Base-by-base conservation (phyloP, 2,888 invertebrate genomes). In the Drosophila parthenogenetica region DNA sequence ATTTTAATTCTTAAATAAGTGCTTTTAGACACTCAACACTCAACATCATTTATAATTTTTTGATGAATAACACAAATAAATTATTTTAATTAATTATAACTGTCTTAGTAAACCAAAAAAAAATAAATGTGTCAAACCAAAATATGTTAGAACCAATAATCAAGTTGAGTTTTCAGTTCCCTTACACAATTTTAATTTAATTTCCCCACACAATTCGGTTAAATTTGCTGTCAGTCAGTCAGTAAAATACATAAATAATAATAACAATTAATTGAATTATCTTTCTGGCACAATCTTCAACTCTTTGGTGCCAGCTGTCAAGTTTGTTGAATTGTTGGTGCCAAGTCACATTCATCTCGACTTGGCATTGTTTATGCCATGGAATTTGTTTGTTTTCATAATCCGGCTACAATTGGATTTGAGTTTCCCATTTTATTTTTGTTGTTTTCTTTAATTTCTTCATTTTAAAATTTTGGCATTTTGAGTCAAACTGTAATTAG, bases 401-500 rank as follows among this genome's bases (percentile, higher is more conserved):
- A 42, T 16, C 17, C 39, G 19, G 13, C 10, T 29, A 32, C 32
- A 49, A 7, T 49, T 49, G 17, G 32, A 32, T 48, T 32, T 48
- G 11, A 8, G 8, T 17, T 42, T 55, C 25, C 13, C 5, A 40
- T 19, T 39, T 22, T 14, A 42, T 54, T 42, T 35, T 51, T 10
- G 8, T 7, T 48, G 16, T 14, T 35, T 46, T 45, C n/a, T 59
- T 37, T 54, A 22, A 61, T 65, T 79, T 59, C 40, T 40, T 50
- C 50, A 69, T 51, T 54, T 29, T 25, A 25, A 17, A 29, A 60
- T 51, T 51, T 51, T 43, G 32, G 51, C 19, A 14, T 22, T 63
- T 72, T 39, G 43, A 53, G 62, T 35, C 60, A 50, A 46, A 60
- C 55, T 51, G 64, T 68, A 74, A 67, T 78, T 73, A 67, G 68